phyloP scores from a whole-genome alignment of 2,113 vertebrate species.

The Rhineura floridana region DNA sequence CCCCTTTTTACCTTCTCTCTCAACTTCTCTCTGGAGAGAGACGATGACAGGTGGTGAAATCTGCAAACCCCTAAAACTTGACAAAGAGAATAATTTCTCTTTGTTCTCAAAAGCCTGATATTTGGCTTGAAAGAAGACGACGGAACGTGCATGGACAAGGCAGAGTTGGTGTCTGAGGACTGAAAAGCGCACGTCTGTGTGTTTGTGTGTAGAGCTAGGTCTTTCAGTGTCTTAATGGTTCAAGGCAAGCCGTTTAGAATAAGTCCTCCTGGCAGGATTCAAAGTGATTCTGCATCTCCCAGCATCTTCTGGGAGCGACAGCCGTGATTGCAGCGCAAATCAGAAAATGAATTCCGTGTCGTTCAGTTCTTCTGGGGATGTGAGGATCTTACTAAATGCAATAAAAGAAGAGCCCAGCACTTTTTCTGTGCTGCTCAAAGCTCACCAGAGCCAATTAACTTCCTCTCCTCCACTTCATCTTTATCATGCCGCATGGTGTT shows the following conservation, averaged over 20 bases:
- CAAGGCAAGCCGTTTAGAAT: neutral
- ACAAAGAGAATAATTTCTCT: slow-evolving; percentile 12
- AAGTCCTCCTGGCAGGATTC: neutral
- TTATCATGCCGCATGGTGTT: neutral
- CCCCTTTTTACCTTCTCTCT: neutral
- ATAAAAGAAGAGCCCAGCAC: neutral
- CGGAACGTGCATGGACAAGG: neutral
- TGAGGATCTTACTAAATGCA: neutral
- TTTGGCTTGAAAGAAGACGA: neutral
- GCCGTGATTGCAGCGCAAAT: neutral
- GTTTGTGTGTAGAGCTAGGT: too few species aligned
- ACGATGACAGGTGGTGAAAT: neutral
- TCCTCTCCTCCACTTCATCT: neutral
- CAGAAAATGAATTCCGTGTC: neutral
- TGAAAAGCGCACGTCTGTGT: too few species aligned
- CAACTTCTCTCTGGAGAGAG: neutral
- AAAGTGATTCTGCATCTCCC: neutral
- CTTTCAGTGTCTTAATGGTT: slow-evolving; percentile 43
- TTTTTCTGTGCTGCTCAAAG: neutral
- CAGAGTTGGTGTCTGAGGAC: neutral
- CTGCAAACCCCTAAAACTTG: neutral
- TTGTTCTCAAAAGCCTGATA: neutral
- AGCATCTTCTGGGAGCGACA: slow-evolving; percentile 2
- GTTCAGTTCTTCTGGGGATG: neutral
- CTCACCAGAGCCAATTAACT: neutral